A percentile compares a stretch with the other conserved stretches of the same genome.
Evolutionary conservation across 1,140 invertebrate genomes (phyloP).

Genomic region (Sycophila sp.): DNA sequence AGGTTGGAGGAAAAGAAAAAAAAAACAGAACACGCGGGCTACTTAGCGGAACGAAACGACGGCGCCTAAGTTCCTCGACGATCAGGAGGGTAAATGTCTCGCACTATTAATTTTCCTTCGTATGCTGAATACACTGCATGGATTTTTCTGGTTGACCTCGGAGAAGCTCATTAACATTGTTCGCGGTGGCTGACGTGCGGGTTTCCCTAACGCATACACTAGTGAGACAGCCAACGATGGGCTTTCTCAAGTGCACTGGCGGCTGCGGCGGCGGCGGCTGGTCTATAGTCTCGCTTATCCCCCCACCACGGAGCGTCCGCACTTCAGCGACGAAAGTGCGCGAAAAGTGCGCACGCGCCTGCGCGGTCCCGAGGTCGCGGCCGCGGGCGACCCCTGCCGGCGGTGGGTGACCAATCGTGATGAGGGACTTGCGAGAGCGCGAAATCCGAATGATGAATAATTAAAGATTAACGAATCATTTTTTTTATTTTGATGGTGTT

Average conservation of each 20-base stretch:
- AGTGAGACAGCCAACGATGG: constrained; percentile 59
- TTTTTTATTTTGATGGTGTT: too few relatives aligned
- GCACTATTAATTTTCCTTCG: constrained; percentile 62
- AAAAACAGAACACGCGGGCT: too few relatives aligned
- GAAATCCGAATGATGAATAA: not conserved
- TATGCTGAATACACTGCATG: constrained; percentile 64
- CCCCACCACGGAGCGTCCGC: not conserved
- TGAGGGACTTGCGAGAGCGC: not conserved
- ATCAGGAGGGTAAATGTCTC: constrained; percentile 67
- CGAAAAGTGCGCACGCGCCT: not conserved
- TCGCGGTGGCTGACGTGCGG: constrained; percentile 18
- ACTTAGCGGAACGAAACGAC: too few relatives aligned
- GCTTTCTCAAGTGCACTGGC: constrained; percentile 61
- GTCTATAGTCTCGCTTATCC: not conserved
- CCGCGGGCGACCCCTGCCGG: not conserved
- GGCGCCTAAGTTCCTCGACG: constrained; percentile 51
- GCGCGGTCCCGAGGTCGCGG: not conserved
- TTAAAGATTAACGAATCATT: not conserved
- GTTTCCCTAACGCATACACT: constrained; percentile 53
- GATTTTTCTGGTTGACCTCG: constrained; percentile 55
- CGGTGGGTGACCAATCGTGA: not conserved
- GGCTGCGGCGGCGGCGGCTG: not conserved
- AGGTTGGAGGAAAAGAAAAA: too few relatives aligned
- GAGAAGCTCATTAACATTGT: constrained; percentile 66
- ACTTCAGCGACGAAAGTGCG: not conserved